Percentiles rank a stretch among this genome's conserved stretches.
Evolutionary conservation across 2,888 invertebrate genomes (phyloP).

Genomic region (Rhodophaea formosa): DNA sequence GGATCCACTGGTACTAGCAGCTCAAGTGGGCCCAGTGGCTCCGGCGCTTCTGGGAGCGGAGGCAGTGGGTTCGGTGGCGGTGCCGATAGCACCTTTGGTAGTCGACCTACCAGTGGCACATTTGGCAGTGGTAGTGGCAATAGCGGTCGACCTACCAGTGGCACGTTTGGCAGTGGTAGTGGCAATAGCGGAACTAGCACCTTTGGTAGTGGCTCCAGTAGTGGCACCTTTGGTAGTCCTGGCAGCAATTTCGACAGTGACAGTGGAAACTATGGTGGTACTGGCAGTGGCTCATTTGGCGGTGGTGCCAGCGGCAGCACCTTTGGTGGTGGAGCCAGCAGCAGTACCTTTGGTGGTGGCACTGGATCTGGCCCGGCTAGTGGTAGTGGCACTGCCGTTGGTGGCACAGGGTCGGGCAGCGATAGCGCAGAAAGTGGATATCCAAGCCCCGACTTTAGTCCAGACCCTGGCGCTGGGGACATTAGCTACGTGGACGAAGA

Average conservation of each 20-base stretch:
- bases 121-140: slow-evolving; percentile 15
- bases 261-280: slow-evolving; percentile 17
- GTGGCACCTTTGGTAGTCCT: slow-evolving; percentile 17
- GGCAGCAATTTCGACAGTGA: slow-evolving; percentile 19
- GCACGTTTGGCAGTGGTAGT: slow-evolving; percentile 14
- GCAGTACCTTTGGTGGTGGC: slow-evolving; percentile 12
- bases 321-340: slow-evolving; percentile 18
- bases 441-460: slow-evolving; percentile 34
- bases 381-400: slow-evolving; percentile 2
- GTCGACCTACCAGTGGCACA: slow-evolving; percentile 16
- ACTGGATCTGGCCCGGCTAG: slow-evolving; percentile 13
- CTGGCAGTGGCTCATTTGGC: slow-evolving; percentile 12
- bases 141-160: slow-evolving; percentile 14
- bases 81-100: slow-evolving; percentile 18
- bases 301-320: slow-evolving; percentile 19
- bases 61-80: slow-evolving; percentile 14
- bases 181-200: slow-evolving; percentile 16
- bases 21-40: slow-evolving; percentile 27
- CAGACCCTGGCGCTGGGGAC: slow-evolving; percentile 39
- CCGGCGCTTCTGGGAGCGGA: slow-evolving; percentile 20
- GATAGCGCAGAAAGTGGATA: slow-evolving; percentile 23
- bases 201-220: slow-evolving; percentile 12
- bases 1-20: slow-evolving; percentile 26
- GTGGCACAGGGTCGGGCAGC: slow-evolving; percentile 16
- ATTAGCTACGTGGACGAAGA: slow-evolving; percentile 60